phyloP scores from a whole-genome alignment of 2,888 invertebrate genomes.

The Lampropteryx suffumata region DNA sequence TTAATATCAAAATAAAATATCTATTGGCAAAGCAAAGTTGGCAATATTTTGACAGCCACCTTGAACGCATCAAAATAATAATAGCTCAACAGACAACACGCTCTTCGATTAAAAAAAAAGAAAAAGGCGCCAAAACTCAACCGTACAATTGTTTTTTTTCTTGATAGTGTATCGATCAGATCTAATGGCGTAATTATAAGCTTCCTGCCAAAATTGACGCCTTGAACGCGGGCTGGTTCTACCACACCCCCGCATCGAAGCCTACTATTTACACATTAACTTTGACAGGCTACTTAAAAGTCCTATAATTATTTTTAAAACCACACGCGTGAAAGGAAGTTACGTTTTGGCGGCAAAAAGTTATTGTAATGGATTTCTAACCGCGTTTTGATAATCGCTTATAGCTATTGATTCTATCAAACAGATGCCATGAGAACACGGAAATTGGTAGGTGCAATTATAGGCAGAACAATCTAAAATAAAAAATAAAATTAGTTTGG shows the following conservation, averaged over 20 bases:
- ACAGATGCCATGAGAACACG: conserved; percentile 53
- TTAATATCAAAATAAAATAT: no score
- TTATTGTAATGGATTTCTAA: conserved; percentile 68
- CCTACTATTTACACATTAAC: conserved; percentile 80
- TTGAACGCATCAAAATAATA: conserved; percentile 65
- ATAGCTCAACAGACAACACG: conserved; percentile 50
- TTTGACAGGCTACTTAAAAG: conserved; percentile 77
- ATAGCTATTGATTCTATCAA: conserved; percentile 59
- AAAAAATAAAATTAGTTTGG: no score
- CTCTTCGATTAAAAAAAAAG: conserved; percentile 50
- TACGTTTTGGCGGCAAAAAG: conserved; percentile 49
- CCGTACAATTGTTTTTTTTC: conserved; percentile 50
- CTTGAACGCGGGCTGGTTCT: conserved; percentile 46
- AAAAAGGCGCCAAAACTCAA: conserved; percentile 52
- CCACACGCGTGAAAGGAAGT: conserved; percentile 63
- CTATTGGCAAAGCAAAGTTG: no score
- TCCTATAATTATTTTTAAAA: conserved; percentile 74
- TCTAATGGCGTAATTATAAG: conserved; percentile 78
- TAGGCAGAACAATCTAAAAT: no score
- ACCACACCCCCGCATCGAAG: conserved; percentile 44
- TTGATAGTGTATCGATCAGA: conserved; percentile 68
- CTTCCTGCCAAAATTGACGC: conserved; percentile 76
- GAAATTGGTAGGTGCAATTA: conserved; percentile 36
- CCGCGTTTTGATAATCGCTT: conserved; percentile 61
- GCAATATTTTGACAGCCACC: conserved; percentile 60